Evolutionary conservation across 2,113 vertebrate genomes (phyloP).

Genomic region (Toxotes chatareus): DNA sequence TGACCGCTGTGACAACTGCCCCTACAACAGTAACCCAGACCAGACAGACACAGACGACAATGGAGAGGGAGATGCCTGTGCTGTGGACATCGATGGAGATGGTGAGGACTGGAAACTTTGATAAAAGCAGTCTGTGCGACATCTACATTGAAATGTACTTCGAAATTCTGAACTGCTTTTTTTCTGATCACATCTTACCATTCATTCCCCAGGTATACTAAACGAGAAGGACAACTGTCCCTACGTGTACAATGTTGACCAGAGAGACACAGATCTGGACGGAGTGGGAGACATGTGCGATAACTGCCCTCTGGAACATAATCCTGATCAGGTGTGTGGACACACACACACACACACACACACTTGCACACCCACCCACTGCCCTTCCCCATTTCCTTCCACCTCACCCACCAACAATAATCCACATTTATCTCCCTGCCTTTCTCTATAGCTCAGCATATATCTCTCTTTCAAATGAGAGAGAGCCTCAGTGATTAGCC

Average conservation of each 20-base stretch:
- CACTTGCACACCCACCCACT: conserved; percentile 9
- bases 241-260: conserved; percentile 97
- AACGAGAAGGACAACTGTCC: conserved; percentile 98
- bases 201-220: conserved; percentile 87
- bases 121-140: neutral
- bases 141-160: neutral
- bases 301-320: conserved; percentile 98
- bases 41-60: conserved; percentile 97
- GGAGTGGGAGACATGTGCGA: conserved; percentile 99
- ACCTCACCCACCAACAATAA: conserved; percentile 63
- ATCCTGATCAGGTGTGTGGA: conserved; percentile 95
- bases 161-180: neutral
- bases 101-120: conserved; percentile 80
- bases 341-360: conserved; percentile 23
- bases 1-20: conserved; percentile 98
- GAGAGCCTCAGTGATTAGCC: conserved; percentile 48
- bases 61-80: conserved; percentile 96
- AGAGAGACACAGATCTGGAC: conserved; percentile 95
- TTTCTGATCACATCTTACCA: neutral
- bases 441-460: conserved; percentile 68
- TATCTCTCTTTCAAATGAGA: conserved; percentile 68
- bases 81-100: conserved; percentile 97
- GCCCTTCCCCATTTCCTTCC: conserved; percentile 56
- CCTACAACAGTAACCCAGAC: conserved; percentile 97
- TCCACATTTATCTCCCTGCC: conserved; percentile 57